Percentiles rank a stretch among this genome's conserved stretches.
Conservation (phyloP, 1,140 invertebrate genomes). For the Bilobella aurantiaca region DNA sequence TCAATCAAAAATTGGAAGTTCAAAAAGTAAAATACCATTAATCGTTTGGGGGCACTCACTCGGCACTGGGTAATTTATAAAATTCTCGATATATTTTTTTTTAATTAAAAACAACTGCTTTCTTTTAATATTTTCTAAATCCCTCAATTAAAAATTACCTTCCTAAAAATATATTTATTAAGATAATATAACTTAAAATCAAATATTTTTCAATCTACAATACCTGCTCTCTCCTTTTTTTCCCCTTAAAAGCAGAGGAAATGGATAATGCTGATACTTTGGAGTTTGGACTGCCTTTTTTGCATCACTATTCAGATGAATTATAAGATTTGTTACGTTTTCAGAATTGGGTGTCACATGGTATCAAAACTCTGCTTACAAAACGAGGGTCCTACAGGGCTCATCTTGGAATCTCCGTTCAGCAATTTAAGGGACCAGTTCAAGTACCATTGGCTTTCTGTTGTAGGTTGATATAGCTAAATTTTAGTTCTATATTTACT, state of each 20-base stretch:
- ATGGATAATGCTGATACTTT: too few relatives aligned
- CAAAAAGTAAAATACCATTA: conserved; percentile 44
- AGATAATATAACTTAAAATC: too few relatives aligned
- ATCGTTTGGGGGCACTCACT: conserved; percentile 84
- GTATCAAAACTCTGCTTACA: conserved; percentile 46
- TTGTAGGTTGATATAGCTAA: conserved; percentile 42
- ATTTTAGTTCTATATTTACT: neutral
- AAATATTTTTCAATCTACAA: too few relatives aligned
- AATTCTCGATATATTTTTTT: conserved; percentile 8
- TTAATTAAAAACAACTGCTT: conserved; percentile 14
- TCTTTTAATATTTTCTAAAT: conserved; percentile 13
- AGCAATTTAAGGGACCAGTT: conserved; percentile 74
- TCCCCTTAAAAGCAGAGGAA: too few relatives aligned
- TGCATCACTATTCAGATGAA: too few relatives aligned
- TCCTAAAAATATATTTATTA: neutral
- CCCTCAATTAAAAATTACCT: neutral
- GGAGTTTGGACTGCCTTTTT: too few relatives aligned
- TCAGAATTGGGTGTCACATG: conserved; percentile 52
- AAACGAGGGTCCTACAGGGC: conserved; percentile 50
- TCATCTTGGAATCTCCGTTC: conserved; percentile 78
- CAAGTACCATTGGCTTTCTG: conserved; percentile 60
- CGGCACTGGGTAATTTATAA: conserved; percentile 53
- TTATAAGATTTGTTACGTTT: conserved; percentile 8
- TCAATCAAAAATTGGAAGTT: conserved; percentile 39
- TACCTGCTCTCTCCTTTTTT: too few relatives aligned